A percentile compares a stretch with the other conserved stretches of the same genome.
These are phyloP conservation scores for Ormia ochracea DNA, from an alignment of 2,888 invertebrate species.

Conservation along the genomic window DNA sequence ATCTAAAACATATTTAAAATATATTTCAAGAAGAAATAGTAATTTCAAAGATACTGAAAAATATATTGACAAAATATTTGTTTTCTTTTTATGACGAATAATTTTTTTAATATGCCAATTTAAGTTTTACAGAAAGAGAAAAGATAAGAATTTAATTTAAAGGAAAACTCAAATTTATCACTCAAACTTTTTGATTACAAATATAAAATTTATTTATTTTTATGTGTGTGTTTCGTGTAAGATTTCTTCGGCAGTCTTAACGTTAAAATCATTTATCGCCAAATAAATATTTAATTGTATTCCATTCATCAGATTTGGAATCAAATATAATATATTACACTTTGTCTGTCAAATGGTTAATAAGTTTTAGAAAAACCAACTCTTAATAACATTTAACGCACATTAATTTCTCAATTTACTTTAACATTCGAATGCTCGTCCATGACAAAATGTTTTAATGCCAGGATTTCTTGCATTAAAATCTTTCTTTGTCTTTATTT, in stretches of 20 bases:
- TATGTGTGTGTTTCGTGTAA: neutral
- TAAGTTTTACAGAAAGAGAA: neutral
- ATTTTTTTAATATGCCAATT: neutral
- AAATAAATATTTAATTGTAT: neutral
- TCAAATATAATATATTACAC: neutral
- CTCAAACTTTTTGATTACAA: neutral
- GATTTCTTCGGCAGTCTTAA: neutral
- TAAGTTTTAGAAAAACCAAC: constrained; percentile 2
- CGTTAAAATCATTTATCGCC: neutral
- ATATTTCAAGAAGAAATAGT: neutral
- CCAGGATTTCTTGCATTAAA: neutral
- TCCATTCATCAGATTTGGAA: neutral
- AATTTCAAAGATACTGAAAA: too few relatives aligned
- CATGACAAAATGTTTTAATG: too few relatives aligned
- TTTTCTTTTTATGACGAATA: neutral
- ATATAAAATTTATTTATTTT: neutral
- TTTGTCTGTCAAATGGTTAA: constrained; percentile 29
- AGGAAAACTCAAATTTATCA: neutral
- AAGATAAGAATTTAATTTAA: neutral
- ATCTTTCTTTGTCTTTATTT: neutral
- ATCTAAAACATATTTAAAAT: neutral
- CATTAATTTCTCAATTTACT: constrained; percentile 11
- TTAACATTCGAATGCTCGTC: too few relatives aligned
- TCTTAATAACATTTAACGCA: constrained; percentile 13
- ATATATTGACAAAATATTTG: neutral